Percentiles rank a stretch among this genome's conserved stretches.
These are phyloP conservation scores for Laticauda colubrina DNA, from an alignment of 2,113 vertebrate species.

Conservation along the genomic window DNA sequence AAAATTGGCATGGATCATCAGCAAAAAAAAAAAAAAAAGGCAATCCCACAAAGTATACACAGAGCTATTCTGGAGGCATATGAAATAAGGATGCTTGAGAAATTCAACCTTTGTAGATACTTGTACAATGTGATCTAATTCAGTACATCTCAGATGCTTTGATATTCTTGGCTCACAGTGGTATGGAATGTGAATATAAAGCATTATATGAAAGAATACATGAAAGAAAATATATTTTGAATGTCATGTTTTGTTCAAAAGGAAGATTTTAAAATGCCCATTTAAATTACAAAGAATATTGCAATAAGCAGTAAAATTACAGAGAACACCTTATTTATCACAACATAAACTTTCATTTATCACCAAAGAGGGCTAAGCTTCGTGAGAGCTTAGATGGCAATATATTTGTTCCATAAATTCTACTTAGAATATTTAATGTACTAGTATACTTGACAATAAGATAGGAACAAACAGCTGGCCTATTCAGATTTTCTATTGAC, in stretches of 20 bases:
- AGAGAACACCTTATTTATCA: neutral
- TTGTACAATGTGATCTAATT: neutral
- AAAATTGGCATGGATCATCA: neutral
- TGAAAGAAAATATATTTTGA: neutral
- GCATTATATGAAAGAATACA: neutral
- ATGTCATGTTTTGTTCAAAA: neutral
- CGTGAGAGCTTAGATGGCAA: neutral
- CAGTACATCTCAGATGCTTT: neutral
- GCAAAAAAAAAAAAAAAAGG: neutral
- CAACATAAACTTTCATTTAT: neutral
- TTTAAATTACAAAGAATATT: neutral
- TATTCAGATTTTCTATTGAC: neutral
- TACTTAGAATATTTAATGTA: slow-evolving; percentile 63
- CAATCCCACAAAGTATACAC: slow-evolving; percentile 12
- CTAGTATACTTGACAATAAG: slow-evolving; percentile 72
- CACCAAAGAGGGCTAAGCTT: neutral
- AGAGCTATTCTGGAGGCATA: neutral
- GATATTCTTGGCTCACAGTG: neutral
- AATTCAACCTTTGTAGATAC: neutral
- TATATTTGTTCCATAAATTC: neutral
- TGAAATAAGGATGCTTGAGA: neutral
- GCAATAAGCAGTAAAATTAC: neutral
- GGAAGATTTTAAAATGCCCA: neutral
- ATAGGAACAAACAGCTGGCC: slow-evolving; percentile 65
- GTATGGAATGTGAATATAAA: neutral